Evolutionary conservation across 2,113 vertebrate genomes (phyloP).

Genomic region (Grammomys surdaster): DNA sequence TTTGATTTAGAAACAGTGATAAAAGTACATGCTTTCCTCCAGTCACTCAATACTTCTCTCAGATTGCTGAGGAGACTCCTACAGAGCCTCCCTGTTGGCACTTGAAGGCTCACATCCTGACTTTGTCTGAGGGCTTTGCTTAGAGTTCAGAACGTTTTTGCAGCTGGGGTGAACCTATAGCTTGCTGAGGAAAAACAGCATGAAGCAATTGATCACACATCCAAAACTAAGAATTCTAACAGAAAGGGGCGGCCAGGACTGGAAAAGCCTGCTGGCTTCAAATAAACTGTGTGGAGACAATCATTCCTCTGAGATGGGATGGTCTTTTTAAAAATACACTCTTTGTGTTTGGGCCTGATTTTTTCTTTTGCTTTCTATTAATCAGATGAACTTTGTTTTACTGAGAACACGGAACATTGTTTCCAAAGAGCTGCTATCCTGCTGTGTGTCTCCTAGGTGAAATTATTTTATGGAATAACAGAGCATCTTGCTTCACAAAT

Average conservation of each 20-base stretch:
- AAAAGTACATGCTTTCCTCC: neutral
- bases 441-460: constrained; percentile 6
- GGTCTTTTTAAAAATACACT: constrained; percentile 63
- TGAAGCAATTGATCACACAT: constrained; percentile 64
- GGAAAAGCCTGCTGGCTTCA: constrained; percentile 45
- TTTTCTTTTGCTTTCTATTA: constrained; percentile 60
- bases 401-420: constrained; percentile 53
- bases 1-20: constrained; percentile 13
- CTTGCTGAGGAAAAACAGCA: constrained; percentile 67
- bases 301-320: constrained; percentile 56
- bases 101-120: constrained; percentile 68
- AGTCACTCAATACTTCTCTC: neutral
- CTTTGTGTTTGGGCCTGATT: constrained; percentile 20
- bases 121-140: constrained; percentile 50
- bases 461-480: constrained; percentile 21
- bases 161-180: constrained; percentile 75
- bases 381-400: constrained; percentile 61
- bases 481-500: neutral
- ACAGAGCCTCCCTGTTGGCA: constrained; percentile 42
- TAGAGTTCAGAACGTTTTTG: constrained; percentile 68
- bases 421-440: constrained; percentile 54
- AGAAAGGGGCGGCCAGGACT: constrained; percentile 58
- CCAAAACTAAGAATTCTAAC: constrained; percentile 79
- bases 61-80: constrained; percentile 61
- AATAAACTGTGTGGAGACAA: constrained; percentile 55